Evolutionary conservation across 1,140 invertebrate genomes (phyloP).

Genomic region (Lysiphlebus fabarum): DNA sequence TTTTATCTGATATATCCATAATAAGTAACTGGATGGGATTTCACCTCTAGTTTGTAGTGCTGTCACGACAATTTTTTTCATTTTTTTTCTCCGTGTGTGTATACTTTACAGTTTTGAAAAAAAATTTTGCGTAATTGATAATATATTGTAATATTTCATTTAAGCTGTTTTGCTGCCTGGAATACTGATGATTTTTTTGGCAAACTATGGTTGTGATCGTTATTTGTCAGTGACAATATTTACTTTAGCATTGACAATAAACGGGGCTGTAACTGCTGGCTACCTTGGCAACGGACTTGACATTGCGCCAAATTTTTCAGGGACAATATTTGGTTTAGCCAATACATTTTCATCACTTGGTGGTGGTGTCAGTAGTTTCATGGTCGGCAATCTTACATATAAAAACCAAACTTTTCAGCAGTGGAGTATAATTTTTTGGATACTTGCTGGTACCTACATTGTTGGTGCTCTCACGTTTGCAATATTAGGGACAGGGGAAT

Average conservation of each 20-base stretch:
- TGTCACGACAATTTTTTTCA: too few relatives aligned
- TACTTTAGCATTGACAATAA: constrained; percentile 73
- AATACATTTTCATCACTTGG: constrained; percentile 87
- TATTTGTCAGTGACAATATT: constrained; percentile 70
- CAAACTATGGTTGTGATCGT: constrained; percentile 68
- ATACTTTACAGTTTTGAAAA: too few relatives aligned
- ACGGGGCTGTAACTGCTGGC: constrained; percentile 81
- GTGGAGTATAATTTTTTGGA: constrained; percentile 85
- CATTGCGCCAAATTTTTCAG: constrained; percentile 86
- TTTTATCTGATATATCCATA: too few relatives aligned
- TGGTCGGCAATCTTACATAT: constrained; percentile 80
- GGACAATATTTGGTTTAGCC: constrained; percentile 86
- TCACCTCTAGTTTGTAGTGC: too few relatives aligned
- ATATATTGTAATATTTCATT: not conserved
- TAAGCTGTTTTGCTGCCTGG: constrained; percentile 62
- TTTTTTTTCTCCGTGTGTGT: too few relatives aligned
- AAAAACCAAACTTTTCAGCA: constrained; percentile 69
- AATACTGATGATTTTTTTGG: constrained; percentile 68
- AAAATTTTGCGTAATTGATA: too few relatives aligned
- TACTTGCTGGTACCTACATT: constrained; percentile 70
- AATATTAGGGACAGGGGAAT: constrained; percentile 67
- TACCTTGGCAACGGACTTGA: constrained; percentile 86
- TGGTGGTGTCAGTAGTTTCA: constrained; percentile 78
- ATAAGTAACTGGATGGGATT: too few relatives aligned
- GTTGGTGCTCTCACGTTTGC: constrained; percentile 68